phyloP scores from a whole-genome alignment of 2,888 invertebrate species.

The Neoaliturus tenellus region DNA sequence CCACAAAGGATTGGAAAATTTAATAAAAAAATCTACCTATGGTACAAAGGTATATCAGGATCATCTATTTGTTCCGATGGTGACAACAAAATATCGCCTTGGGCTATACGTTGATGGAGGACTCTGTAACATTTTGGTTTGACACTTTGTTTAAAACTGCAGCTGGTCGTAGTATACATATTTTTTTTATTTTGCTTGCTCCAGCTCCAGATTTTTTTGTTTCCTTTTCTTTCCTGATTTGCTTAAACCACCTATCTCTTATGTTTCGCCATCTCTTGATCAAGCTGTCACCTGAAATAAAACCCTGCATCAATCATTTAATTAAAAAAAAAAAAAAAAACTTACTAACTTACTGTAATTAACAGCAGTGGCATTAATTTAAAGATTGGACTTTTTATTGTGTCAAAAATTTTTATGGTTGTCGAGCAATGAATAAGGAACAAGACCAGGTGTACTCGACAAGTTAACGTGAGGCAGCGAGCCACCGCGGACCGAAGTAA shows the following conservation, averaged over 20 bases:
- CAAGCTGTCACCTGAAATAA: constrained; percentile 10
- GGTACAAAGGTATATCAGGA: constrained; percentile 34
- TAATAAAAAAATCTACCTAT: no score
- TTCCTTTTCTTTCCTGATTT: neutral
- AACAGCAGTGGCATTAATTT: neutral
- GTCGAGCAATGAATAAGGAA: no score
- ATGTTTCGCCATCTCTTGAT: constrained; percentile 1
- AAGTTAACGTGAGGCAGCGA: no score
- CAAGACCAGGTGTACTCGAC: no score
- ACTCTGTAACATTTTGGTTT: constrained; percentile 35
- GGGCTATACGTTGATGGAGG: constrained; percentile 34
- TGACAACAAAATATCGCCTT: constrained; percentile 42
- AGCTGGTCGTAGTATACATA: constrained; percentile 28
- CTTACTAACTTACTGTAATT: neutral
- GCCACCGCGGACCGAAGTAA: no score
- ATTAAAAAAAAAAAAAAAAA: neutral
- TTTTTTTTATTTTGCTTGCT: constrained; percentile 22
- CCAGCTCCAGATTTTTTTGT: constrained; percentile 34
- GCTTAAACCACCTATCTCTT: neutral
- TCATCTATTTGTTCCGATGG: constrained; percentile 49
- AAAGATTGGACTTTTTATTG: no score
- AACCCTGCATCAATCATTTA: neutral
- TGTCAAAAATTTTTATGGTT: no score
- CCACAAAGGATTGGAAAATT: no score
- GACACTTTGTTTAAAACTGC: constrained; percentile 5